phyloP scores from a whole-genome alignment of 2,113 vertebrate genomes.

The Talpa occidentalis region DNA sequence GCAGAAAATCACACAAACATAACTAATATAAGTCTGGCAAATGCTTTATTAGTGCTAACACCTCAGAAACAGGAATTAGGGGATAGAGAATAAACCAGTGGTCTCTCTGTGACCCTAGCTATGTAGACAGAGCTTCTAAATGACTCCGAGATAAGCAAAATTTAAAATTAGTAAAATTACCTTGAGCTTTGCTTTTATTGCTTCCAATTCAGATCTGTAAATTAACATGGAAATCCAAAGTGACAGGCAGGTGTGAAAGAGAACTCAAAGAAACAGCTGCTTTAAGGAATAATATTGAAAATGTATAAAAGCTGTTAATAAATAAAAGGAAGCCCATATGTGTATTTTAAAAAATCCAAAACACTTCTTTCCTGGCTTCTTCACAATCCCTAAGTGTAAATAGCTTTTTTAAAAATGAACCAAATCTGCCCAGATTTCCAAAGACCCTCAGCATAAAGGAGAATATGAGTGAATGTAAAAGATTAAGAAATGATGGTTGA shows the following conservation, averaged over 20 bases:
- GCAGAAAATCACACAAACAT: neutral
- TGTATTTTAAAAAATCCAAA: conserved; percentile 59
- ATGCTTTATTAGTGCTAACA: neutral
- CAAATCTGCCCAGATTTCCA: conserved; percentile 41
- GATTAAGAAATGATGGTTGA: neutral
- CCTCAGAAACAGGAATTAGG: neutral
- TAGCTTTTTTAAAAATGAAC: conserved; percentile 41
- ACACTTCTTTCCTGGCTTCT: conserved; percentile 68
- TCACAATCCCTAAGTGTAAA: conserved; percentile 63
- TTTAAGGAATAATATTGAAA: conserved; percentile 77
- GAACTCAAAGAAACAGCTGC: conserved; percentile 73
- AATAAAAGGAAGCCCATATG: conserved; percentile 80
- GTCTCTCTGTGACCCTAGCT: neutral
- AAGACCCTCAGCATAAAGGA: neutral
- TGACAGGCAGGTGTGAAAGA: conserved; percentile 80
- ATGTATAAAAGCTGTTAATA: conserved; percentile 82
- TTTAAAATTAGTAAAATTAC: neutral
- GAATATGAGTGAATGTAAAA: neutral
- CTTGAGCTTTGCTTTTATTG: conserved; percentile 24
- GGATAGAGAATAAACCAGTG: neutral
- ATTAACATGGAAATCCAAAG: conserved; percentile 65
- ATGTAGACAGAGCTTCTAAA: neutral
- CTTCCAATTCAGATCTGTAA: conserved; percentile 26
- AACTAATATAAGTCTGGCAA: neutral
- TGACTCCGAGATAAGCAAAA: neutral